Base-by-base conservation (phyloP, 2,797 vertebrate genomes). In the Dendrocincla fuliginosa region DNA sequence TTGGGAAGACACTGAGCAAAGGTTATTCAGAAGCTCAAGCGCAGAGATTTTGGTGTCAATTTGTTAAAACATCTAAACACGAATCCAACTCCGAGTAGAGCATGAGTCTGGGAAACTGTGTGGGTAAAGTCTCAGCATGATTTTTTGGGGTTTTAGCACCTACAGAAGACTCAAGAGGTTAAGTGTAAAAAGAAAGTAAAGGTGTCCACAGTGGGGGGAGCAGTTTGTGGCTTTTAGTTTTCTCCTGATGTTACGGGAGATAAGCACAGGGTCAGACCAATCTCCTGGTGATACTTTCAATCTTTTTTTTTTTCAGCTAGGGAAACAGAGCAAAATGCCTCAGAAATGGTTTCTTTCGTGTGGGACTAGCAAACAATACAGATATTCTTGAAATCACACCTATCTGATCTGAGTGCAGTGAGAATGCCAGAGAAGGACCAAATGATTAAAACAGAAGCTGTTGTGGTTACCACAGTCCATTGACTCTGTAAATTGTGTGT, bases 401-500 rank as follows among this genome's bases (percentile, higher is more conserved):
- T 67, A 3, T 65, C 76, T 78, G 33, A 69, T 76, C 61, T n/a
- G 83, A 84, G 86, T 8, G 4, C 39, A 76, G 61, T 70, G n/a
- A 69, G 74, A 93, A 70, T 22, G 28, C 39, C 46, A 37, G 37
- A 83, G 92, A 92, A 95, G 70, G 67, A 78, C 73, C 85, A 56
- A 90, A 81, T 81, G 55, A 81, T 94, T 94, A 95, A 84, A 92
- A 79, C 77, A 64, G 89, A 80, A 81, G 88, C 63, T 93, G 42
- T 91, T 90, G 88, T 93, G 78, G 82, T 86, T 91, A 59, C 56
- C 68, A 42, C 79, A 63, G 74, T 33, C 75, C 70, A 70, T 69
- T 93, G 90, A 35, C 73, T 94, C 79, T 88, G 59, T 91, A 81
- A 92, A 89, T 93, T 91, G 86, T 90, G 89, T 95, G 68, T 92